Conservation (phyloP, 1,140 invertebrate species). For the Lucilia cuprina region DNA sequence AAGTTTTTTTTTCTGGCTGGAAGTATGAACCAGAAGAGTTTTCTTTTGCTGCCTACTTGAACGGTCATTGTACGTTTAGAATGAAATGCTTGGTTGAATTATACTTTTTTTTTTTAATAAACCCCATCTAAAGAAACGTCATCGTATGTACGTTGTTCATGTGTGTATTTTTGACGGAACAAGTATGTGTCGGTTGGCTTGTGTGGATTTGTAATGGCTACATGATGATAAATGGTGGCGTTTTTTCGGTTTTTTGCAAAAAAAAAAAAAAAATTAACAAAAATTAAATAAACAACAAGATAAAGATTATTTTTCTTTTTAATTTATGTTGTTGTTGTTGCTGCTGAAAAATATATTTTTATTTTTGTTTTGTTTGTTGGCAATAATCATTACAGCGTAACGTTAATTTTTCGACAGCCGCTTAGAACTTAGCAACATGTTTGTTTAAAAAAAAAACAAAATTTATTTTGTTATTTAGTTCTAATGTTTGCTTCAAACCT, state of each 20-base stretch:
- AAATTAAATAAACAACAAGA: neutral
- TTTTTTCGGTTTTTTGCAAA: slow-evolving; percentile 14
- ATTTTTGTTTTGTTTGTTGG: neutral
- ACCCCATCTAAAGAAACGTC: neutral
- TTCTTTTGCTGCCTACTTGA: slow-evolving; percentile 29
- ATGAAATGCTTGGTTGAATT: slow-evolving; percentile 28
- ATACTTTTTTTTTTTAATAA: neutral
- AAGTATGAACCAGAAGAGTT: slow-evolving; percentile 25
- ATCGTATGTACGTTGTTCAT: neutral
- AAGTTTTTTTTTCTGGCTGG: neutral
- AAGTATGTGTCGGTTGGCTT: neutral
- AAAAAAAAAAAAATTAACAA: neutral
- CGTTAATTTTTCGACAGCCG: neutral
- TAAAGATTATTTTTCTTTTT: neutral
- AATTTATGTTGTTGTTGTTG: neutral
- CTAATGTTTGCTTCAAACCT: neutral
- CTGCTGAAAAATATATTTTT: neutral
- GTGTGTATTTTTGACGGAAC: too few species aligned
- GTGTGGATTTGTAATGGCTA: neutral
- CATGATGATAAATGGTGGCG: slow-evolving; percentile 30
- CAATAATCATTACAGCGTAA: neutral
- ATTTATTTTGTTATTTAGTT: neutral
- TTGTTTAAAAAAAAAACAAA: neutral
- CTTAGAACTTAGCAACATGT: neutral
- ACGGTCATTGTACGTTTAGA: slow-evolving; percentile 32